Evolutionary conservation across 2,888 invertebrate genomes (phyloP), one percentile per base, ranked within the genome.

Genomic region (Pseudococcus longispinus): DNA sequence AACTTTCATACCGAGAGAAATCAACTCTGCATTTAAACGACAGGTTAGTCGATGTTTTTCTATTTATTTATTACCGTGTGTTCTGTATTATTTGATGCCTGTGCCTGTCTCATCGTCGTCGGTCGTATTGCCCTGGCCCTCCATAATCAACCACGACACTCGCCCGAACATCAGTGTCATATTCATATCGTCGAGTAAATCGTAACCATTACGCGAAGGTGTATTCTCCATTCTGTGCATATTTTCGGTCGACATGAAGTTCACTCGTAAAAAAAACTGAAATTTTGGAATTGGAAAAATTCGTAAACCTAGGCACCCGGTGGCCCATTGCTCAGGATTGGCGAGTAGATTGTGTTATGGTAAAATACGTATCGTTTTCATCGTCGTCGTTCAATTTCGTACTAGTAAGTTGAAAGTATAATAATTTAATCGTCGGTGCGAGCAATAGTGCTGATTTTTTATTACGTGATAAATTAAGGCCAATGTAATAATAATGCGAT

Each of bases 1-100:
- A 13, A 80, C 20, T n/a, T 80, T 80, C 42, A 80, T 80, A 80
- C 77, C 77, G 77, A 80, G 77, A 29, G 42, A 80, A 20, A 80
- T 80, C 77, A 80, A 80, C 42, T 26, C 42, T 5, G 77, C 77
- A 11, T 80, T 80, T 42, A 80, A 42, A 80, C 32, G 77, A 42
- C 77, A 80, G 77, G 77, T 80, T 80, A 80, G 77, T 80, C 18
- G 77, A 42, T 42, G 15, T n/a, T n/a, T 26, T 26, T 65, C 9
- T 70, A 70, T 70, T 29, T 70, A 70, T 65, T 60, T 29, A 29
- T 29, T 29, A 26, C 15, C 20, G 1, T 15, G 65, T 65, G 51
- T 51, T 0, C n/a, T 11, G 44, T 20, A 60, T 60, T 60, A 60
- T 60, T 60, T 60, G n/a, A 3, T n/a, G 37, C 4, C 37, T 37